Evolutionary conservation across 2,888 invertebrate species (phyloP), one percentile per base, ranked within the genome.

Genomic region (Diadromus collaris): DNA sequence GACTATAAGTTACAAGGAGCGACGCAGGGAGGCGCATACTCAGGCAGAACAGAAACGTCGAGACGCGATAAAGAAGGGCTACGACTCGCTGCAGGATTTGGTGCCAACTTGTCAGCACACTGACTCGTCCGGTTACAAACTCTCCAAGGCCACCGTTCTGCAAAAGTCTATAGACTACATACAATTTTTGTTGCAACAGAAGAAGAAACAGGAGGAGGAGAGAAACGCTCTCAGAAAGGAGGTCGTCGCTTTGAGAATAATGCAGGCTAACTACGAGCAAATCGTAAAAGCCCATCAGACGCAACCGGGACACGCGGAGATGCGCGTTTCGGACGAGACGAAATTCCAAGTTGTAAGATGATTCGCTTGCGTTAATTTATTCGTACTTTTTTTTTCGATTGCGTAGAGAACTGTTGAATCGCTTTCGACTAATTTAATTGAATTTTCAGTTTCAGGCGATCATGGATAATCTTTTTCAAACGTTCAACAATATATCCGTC

Each of bases 51-150:
- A 99, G 90, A 98, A 98, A 89, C 93, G 99, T 82, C 93, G 98
- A 87, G 98, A 99, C 93, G 98, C 98, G 2, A 99, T 99, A 81
- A 99, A 98, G 91, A 98, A 97, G 90, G 98, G 98, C 0, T 99
- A 99, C 90, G 98, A 98, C 90, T 96, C 96, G 2, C 92, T 99
- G 21, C 98, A 98, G 91, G 96, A 96, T 86, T 92, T 98, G 81
- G 98, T 99, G 13, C 98, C 98, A 0, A 97, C 96, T 70, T 98
- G 98, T 88, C 97, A 97, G 89, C 97, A 97, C 88, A 95, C 96
- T 48, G 98, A 98, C 90, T 94, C 97, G 32, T 96, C 96, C 24
- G 97, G 97, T 29, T 97, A 98, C 90, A 99, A 99, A 91, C 93
- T 98, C 46, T 98, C 98, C 91, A 99, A 99, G 93, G 99, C 98